These are phyloP conservation scores for Lutjanus argentimaculatus DNA, from an alignment of 2,797 vertebrate genomes.

Conservation along the genomic window DNA sequence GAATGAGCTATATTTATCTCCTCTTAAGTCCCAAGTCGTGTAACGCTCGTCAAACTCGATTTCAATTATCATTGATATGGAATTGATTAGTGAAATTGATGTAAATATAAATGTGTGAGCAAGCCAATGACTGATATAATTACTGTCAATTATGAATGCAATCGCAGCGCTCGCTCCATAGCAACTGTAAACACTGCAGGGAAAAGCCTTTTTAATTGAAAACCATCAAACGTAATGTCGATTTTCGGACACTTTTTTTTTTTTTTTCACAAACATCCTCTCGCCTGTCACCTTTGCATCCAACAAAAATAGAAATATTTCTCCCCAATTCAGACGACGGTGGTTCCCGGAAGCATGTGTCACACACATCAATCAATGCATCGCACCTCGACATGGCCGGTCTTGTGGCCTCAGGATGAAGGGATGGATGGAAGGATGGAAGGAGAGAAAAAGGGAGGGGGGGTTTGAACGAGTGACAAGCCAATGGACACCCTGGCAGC, in stretches of 20 bases:
- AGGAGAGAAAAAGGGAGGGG: background rate
- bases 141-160: conserved; percentile 60
- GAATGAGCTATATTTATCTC: conserved; percentile 36
- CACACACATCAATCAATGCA: conserved; percentile 53
- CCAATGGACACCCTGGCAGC: conserved; percentile 68
- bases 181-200: conserved; percentile 43
- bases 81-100: conserved; percentile 57
- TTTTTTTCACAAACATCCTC: background rate
- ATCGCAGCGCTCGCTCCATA: conserved; percentile 11
- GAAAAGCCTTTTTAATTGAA: conserved; percentile 27
- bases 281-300: conserved; percentile 21
- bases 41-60: conserved; percentile 42
- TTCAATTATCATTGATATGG: conserved; percentile 60
- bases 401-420: conserved; percentile 41
- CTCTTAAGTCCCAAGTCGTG: conserved; percentile 24
- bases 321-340: conserved; percentile 14
- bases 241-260: background rate
- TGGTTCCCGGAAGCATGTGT: conserved; percentile 51
- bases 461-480: conserved; percentile 62
- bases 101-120: conserved; percentile 57
- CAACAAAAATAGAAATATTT: conserved; percentile 39
- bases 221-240: background rate
- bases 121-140: conserved; percentile 57
- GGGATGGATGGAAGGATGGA: background rate
- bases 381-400: conserved; percentile 45